phyloP scores from a whole-genome alignment of 2,797 vertebrate genomes.

The Orientallactaga sibirica region DNA sequence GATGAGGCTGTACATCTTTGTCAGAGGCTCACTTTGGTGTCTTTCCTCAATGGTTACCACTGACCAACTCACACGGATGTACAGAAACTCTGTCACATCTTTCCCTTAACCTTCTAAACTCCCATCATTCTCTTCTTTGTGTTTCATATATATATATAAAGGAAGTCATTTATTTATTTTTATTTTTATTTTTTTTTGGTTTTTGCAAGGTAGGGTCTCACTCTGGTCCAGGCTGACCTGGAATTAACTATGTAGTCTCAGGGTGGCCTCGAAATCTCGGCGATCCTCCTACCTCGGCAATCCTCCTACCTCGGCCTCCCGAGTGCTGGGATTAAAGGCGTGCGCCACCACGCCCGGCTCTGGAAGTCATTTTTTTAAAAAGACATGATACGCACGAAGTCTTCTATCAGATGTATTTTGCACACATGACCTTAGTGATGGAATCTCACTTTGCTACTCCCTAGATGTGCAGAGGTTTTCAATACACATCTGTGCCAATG shows the following conservation, averaged over 20 bases:
- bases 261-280: no score
- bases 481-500: background rate
- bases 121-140: background rate
- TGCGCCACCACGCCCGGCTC: no score
- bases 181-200: background rate
- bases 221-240: no score
- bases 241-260: no score
- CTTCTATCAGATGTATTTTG: background rate
- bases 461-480: background rate
- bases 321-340: no score
- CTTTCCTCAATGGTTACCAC: background rate
- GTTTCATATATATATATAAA: background rate
- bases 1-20: background rate
- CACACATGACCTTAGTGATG: background rate
- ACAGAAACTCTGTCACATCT: background rate
- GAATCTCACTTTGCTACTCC: background rate
- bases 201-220: no score
- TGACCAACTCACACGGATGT: background rate
- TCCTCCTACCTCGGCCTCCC: no score
- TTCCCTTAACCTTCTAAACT: background rate
- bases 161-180: background rate
- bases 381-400: background rate
- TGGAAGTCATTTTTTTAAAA: no score
- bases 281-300: no score
- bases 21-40: background rate